phyloP scores from a whole-genome alignment of 2,797 vertebrate genomes.

The Xiphorhynchus erythropygius region DNA sequence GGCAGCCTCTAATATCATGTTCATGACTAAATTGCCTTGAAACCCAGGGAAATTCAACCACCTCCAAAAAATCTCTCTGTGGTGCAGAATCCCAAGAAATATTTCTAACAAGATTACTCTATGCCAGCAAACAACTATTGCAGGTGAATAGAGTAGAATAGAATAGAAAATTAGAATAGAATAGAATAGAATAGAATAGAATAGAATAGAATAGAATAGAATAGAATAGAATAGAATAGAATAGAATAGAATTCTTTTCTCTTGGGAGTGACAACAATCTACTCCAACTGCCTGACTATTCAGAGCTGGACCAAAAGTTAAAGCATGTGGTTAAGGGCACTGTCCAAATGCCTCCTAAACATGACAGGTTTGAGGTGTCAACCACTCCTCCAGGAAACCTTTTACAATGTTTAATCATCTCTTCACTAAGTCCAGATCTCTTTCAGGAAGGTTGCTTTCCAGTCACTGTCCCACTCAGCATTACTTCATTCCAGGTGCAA shows the following conservation, averaged over 20 bases:
- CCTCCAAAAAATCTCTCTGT: not conserved
- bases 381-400: not conserved
- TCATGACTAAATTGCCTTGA: not conserved
- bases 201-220: not conserved
- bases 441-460: not conserved
- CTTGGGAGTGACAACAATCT: not conserved
- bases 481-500: not conserved
- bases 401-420: not conserved
- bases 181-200: too few species aligned
- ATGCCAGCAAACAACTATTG: not conserved
- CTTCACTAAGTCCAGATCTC: rapidly evolving
- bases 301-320: not conserved
- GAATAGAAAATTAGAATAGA: not conserved
- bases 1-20: rapidly evolving
- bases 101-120: not conserved
- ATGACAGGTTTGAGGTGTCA: too few species aligned
- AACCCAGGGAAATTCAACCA: not conserved
- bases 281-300: not conserved
- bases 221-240: not conserved
- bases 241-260: not conserved
- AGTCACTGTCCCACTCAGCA: rapidly evolving
- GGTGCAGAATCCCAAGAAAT: not conserved
- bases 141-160: not conserved
- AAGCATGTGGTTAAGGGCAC: not conserved
- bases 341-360: not conserved